A percentile compares a stretch with the other conserved stretches of the same genome.
phyloP scores from a whole-genome alignment of 2,113 vertebrate genomes.

The Mohoua ochrocephala region DNA sequence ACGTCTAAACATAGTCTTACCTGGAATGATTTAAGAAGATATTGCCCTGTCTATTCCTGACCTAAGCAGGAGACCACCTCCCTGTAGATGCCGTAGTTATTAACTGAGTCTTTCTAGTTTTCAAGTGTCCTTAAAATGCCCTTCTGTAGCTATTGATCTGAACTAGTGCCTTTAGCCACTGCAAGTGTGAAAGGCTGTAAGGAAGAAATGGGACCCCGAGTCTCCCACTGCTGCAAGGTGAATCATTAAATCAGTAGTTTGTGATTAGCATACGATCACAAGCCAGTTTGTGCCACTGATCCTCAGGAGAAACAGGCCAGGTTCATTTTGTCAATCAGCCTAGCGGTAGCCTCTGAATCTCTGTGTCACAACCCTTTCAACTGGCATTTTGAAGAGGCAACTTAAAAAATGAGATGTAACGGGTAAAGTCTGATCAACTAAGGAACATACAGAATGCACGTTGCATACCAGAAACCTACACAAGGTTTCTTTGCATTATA shows the following conservation, averaged over 20 bases:
- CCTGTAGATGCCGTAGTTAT: not conserved
- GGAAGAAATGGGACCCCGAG: not conserved
- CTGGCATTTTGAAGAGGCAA: not conserved
- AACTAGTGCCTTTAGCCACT: not conserved
- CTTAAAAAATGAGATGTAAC: not conserved
- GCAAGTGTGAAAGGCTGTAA: not conserved
- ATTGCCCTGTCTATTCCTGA: not conserved
- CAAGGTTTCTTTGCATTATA: fast-evolving
- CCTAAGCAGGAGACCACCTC: not conserved
- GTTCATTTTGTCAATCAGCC: not conserved
- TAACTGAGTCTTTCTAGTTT: not conserved
- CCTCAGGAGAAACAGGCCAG: not conserved
- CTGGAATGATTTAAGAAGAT: not conserved
- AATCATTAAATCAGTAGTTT: not conserved
- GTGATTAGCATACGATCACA: not conserved
- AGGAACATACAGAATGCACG: not conserved
- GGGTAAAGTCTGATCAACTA: not conserved
- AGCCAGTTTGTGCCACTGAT: not conserved
- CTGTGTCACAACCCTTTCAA: not conserved
- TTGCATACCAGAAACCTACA: not conserved
- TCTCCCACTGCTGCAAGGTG: not conserved
- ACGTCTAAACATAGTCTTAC: not conserved
- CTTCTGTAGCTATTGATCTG: not conserved
- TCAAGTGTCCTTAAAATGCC: not conserved
- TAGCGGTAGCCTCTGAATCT: not conserved